phyloP scores from a whole-genome alignment of 2,113 vertebrate species.

The Psettodes erumei region DNA sequence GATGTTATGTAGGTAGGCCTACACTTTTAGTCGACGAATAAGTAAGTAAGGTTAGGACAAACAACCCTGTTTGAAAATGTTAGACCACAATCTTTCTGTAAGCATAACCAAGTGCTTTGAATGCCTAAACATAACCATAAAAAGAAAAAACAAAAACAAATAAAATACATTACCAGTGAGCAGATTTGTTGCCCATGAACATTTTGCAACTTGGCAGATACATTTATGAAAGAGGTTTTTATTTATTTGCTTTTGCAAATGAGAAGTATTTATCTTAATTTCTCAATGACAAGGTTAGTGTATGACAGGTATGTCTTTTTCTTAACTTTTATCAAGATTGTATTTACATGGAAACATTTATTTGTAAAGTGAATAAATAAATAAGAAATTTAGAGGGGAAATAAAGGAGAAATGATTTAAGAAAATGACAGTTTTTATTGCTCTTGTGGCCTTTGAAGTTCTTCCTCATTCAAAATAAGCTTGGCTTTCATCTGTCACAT shows the following conservation, averaged over 20 bases:
- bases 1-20: neutral
- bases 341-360: neutral
- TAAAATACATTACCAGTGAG: neutral
- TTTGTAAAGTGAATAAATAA: conserved; percentile 26
- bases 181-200: neutral
- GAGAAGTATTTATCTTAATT: neutral
- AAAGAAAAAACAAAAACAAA: neutral
- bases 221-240: neutral
- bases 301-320: no score
- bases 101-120: neutral
- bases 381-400: conserved; percentile 30
- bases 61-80: no score
- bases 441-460: conserved; percentile 57
- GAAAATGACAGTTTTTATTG: conserved; percentile 45
- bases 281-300: neutral
- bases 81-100: neutral
- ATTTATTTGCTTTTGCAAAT: neutral
- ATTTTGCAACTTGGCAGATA: neutral
- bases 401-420: conserved; percentile 47
- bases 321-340: neutral
- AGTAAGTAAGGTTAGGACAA: no score
- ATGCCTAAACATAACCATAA: neutral
- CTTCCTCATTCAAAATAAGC: conserved; percentile 63
- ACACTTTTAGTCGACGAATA: no score
- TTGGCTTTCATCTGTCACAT: conserved; percentile 69